Base-by-base conservation (phyloP, 2,113 vertebrate genomes). In the Chroicocephalus ridibundus region DNA sequence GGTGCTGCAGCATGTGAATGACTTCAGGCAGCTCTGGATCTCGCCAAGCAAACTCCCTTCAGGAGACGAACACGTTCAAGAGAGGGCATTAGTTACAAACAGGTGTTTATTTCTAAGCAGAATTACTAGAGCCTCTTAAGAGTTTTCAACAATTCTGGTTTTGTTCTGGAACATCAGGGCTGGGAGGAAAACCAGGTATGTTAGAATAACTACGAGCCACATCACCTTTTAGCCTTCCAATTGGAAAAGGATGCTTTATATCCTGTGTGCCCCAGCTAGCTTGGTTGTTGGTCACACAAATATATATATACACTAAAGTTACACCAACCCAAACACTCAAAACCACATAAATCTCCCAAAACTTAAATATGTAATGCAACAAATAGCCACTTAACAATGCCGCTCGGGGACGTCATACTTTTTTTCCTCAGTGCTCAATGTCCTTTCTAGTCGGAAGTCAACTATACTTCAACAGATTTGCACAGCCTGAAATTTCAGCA, bases 1-100 rank as follows among this genome's bases (percentile, higher is more conserved):
- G 99, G 96, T 99, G 99, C 87, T 99, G 99, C 15, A 99, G 99
- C 99, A 99, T 99, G 97, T 99, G 99, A 64, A 99, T 99, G 92
- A 99, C 99, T 92, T 99, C 99, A 0, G 98, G 98, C 95, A 99
- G 96, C 91, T 99, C 99, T 0, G 99, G 99, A 47, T 99, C 99
- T 16, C 99, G 98, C 99, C 99, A 99, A 0, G 99, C 99, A 97
- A 99, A 99, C 98, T 99, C 99, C 97, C 99, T 99, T 40, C 19
- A 86, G 40, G 2, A 78, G 70, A 91, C 15, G 94, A 68, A 94
- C 62, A 74, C 11, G 89, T 51, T 13, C 74, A 76, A 61, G 62
- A 93, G 49, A 69, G 60, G 76, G 34, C 34, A 11, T 93, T 54
- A 94, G 61, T 75, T 76, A 65, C 9, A 64, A 25, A 4, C 0